phyloP scores from a whole-genome alignment of 2,888 invertebrate genomes.

The Acronicta leporina region DNA sequence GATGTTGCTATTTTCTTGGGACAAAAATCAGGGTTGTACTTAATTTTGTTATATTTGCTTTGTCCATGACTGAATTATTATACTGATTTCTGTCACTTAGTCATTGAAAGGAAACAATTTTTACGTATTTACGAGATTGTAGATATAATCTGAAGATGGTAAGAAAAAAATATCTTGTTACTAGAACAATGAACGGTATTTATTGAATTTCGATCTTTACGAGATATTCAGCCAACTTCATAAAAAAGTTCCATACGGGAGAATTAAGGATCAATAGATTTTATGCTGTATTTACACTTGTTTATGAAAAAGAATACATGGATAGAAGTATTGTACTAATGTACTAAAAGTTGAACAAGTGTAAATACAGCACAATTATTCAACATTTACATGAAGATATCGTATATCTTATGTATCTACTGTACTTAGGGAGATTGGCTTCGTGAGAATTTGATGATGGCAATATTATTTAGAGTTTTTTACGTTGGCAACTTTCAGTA shows the following conservation, averaged over 20 bases:
- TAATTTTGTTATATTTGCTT: background rate
- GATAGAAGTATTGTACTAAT: background rate
- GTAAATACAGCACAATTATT: constrained; percentile 31
- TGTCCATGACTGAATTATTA: background rate
- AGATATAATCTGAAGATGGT: background rate
- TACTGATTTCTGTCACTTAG: too few species aligned
- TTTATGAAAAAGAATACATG: constrained; percentile 17
- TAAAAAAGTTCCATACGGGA: constrained; percentile 32
- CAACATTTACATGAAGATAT: constrained; percentile 33
- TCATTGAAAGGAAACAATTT: background rate
- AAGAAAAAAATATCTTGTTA: background rate
- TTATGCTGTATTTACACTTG: constrained; percentile 24
- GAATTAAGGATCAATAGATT: constrained; percentile 20
- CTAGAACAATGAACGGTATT: constrained; percentile 35
- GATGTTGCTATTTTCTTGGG: background rate
- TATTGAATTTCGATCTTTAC: constrained; percentile 30
- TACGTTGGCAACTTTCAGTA: constrained; percentile 38
- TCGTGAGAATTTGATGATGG: constrained; percentile 54
- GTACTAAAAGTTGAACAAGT: constrained; percentile 21
- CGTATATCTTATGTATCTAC: constrained; percentile 33
- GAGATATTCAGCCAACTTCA: constrained; percentile 30
- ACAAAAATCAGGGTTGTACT: background rate
- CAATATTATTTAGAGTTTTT: constrained; percentile 27
- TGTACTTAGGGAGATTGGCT: constrained; percentile 53
- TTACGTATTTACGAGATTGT: too few species aligned